Evolutionary conservation across 1,140 invertebrate genomes (phyloP).

Genomic region (Cyrtorhinus lividipennis): DNA sequence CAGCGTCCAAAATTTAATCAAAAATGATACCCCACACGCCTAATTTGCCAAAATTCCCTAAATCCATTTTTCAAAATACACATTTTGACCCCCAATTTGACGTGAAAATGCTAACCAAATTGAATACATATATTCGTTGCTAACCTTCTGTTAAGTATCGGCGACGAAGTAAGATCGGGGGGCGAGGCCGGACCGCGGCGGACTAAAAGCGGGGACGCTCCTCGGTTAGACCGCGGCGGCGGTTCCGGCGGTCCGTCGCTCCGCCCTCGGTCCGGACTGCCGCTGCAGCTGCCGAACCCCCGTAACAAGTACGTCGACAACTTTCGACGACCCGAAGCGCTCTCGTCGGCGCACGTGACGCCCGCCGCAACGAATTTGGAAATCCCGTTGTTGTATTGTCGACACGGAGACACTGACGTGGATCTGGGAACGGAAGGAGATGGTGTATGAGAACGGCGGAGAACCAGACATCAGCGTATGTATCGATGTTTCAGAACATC

Average conservation of each 20-base stretch:
- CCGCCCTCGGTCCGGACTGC: conserved; percentile 23
- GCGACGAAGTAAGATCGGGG: conserved; percentile 26
- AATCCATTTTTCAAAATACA: too few species aligned
- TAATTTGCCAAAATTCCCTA: too few species aligned
- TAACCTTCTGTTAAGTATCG: conserved; percentile 30
- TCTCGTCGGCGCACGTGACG: conserved; percentile 23
- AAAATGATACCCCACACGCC: too few species aligned
- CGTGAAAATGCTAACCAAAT: too few species aligned
- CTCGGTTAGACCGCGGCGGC: conserved; percentile 21
- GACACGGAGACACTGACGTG: conserved; percentile 26
- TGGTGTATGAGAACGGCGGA: not conserved
- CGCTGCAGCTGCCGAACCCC: conserved; percentile 28
- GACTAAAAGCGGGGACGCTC: conserved; percentile 17
- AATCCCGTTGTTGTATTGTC: conserved; percentile 19
- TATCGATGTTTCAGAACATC: too few species aligned
- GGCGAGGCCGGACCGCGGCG: conserved; percentile 38
- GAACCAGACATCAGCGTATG: conserved; percentile 6
- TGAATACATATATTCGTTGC: not conserved
- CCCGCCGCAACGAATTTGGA: not conserved
- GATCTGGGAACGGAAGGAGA: conserved; percentile 19
- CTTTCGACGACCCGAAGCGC: conserved; percentile 38
- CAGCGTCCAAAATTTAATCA: too few species aligned
- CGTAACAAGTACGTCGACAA: conserved; percentile 65
- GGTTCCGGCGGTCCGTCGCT: conserved; percentile 26
- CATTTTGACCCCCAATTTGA: too few species aligned